Percentiles rank a stretch among this genome's conserved stretches.
Evolutionary conservation across 23 tunicate species (phyloP).

Genomic region (Styela plicata): DNA sequence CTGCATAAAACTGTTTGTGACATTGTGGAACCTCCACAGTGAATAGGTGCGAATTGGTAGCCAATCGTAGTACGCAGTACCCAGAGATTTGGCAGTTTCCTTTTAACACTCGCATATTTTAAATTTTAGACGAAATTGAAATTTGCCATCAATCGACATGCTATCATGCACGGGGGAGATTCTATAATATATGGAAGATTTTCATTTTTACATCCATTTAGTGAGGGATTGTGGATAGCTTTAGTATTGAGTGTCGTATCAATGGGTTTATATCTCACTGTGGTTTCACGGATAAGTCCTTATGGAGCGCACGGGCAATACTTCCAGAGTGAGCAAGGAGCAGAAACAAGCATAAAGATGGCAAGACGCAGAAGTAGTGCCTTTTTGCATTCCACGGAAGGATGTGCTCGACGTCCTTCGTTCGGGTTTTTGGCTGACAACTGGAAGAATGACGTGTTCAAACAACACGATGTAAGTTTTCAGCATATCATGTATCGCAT

Average conservation of each 20-base stretch:
- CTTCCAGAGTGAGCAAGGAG: slow-evolving; percentile 81
- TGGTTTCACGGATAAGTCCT: slow-evolving; percentile 80
- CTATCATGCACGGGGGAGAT: slow-evolving; percentile 15
- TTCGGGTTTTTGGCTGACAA: background rate
- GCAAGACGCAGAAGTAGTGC: slow-evolving; percentile 50
- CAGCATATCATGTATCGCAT: no score
- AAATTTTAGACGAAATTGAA: slow-evolving; percentile 48
- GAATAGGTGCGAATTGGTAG: no score
- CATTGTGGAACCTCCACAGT: no score
- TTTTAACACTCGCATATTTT: no score
- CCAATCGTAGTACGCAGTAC: no score
- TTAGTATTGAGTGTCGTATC: slow-evolving; percentile 27
- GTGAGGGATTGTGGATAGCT: slow-evolving; percentile 37
- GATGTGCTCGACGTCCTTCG: slow-evolving; percentile 13
- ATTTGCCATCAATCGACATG: slow-evolving; percentile 41
- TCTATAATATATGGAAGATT: slow-evolving; percentile 28
- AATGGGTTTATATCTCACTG: slow-evolving; percentile 51
- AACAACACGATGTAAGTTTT: no score
- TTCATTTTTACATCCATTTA: slow-evolving; percentile 64
- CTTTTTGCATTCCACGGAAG: background rate
- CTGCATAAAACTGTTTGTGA: no score
- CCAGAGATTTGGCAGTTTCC: no score
- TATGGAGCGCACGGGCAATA: slow-evolving; percentile 83
- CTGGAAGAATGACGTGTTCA: background rate
- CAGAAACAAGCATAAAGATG: slow-evolving; percentile 30